Conservation (phyloP, 2,797 vertebrate genomes). For the Thalassophryne amazonica region DNA sequence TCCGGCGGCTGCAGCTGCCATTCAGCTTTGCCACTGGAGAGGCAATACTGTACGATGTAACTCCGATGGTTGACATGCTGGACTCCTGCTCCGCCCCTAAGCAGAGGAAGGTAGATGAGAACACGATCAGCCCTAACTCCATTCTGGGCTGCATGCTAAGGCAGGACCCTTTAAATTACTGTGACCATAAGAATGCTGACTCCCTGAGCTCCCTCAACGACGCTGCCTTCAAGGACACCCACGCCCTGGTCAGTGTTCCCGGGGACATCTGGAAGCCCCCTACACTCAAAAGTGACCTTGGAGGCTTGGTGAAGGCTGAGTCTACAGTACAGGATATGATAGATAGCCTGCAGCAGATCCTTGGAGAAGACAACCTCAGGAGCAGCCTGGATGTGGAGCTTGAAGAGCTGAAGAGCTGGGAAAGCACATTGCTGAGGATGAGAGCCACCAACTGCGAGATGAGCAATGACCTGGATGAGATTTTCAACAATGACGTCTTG, state of each 20-base stretch:
- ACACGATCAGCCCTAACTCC: slow-evolving; percentile 38
- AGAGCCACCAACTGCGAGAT: slow-evolving; percentile 20
- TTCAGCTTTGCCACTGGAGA: slow-evolving; percentile 76
- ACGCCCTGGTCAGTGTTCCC: slow-evolving; percentile 66
- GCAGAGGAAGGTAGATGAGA: slow-evolving; percentile 43
- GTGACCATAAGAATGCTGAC: slow-evolving; percentile 32
- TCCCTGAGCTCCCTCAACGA: slow-evolving; percentile 52
- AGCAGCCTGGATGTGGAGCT: slow-evolving; percentile 25
- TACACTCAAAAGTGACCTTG: neutral
- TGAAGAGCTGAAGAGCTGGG: slow-evolving; percentile 73
- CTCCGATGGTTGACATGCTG: slow-evolving; percentile 26
- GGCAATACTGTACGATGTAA: slow-evolving; percentile 69
- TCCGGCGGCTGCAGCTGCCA: slow-evolving; percentile 71
- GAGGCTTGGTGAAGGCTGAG: slow-evolving; percentile 47
- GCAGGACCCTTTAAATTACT: slow-evolving; percentile 70
- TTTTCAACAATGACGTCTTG: slow-evolving; percentile 61
- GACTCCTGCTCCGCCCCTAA: slow-evolving; percentile 43
- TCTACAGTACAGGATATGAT: slow-evolving; percentile 63
- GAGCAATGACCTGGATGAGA: slow-evolving; percentile 46
- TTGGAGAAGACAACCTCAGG: slow-evolving; percentile 36
- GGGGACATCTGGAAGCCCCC: slow-evolving; percentile 48
- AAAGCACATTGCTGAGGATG: slow-evolving; percentile 71
- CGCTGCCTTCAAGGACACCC: slow-evolving; percentile 66
- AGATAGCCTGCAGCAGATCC: slow-evolving; percentile 73
- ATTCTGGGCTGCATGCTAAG: slow-evolving; percentile 70